phyloP scores from a whole-genome alignment of 1,140 invertebrate genomes.

The Euschistus heros region DNA sequence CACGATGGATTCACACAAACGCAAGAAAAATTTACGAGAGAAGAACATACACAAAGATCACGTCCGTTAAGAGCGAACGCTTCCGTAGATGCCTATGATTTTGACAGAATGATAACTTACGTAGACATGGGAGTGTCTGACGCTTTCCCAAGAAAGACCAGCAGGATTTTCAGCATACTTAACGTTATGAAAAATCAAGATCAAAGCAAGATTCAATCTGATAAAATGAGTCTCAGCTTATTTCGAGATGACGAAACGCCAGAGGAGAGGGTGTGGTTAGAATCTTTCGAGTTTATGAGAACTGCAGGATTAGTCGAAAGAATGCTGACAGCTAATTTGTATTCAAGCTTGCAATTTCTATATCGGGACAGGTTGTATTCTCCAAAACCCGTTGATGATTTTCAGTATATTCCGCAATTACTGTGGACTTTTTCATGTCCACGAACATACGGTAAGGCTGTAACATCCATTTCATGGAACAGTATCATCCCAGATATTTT shows the following conservation, averaged over 20 bases:
- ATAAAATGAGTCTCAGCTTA: no score
- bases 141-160: background rate
- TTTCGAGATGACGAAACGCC: background rate
- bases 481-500: background rate
- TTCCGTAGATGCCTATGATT: background rate
- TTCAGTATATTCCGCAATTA: background rate
- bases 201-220: no score
- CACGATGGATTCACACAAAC: background rate
- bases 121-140: background rate
- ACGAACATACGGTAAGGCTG: background rate
- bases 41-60: background rate
- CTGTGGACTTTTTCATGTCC: background rate
- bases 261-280: background rate
- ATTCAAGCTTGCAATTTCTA: background rate
- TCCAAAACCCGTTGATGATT: background rate
- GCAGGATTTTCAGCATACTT: background rate
- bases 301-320: background rate
- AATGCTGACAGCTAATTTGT: background rate
- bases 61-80: background rate
- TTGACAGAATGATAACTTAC: background rate
- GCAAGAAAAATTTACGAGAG: background rate
- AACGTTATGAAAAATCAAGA: background rate
- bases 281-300: background rate
- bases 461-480: background rate
- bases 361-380: background rate